These are phyloP conservation scores for Brachionus rubens DNA, from an alignment of 1,140 invertebrate genomes.

Conservation along the genomic window DNA sequence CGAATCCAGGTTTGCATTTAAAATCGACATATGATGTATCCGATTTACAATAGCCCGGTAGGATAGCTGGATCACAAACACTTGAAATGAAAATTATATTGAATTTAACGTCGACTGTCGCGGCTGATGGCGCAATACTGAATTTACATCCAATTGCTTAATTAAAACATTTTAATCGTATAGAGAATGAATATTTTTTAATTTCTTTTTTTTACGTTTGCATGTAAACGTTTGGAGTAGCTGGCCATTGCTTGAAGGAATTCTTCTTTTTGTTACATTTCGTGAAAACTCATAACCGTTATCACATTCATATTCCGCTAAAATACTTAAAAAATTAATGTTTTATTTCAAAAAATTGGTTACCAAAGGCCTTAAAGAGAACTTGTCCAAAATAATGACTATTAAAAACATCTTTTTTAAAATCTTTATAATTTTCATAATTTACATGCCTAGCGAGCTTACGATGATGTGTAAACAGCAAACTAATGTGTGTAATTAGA, in stretches of 20 bases:
- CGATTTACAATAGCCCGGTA: conserved; percentile 25
- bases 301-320: conserved; percentile 15
- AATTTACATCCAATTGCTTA: conserved; percentile 1
- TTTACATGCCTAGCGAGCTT: too few relatives aligned
- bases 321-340: neutral
- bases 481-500: too few relatives aligned
- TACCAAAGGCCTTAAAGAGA: too few relatives aligned
- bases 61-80: conserved; percentile 19
- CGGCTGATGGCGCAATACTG: neutral
- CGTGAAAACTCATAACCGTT: neutral
- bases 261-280: conserved; percentile 11
- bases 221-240: conserved; percentile 22
- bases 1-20: conserved; percentile 21
- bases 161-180: neutral
- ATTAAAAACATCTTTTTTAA: too few relatives aligned
- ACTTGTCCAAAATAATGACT: too few relatives aligned
- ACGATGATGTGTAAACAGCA: too few relatives aligned
- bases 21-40: conserved; percentile 43
- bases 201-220: conserved; percentile 21
- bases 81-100: neutral
- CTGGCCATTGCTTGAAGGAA: conserved; percentile 1
- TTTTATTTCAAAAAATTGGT: neutral
- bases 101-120: neutral
- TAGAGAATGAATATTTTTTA: neutral
- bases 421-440: too few relatives aligned